Base-by-base conservation (phyloP, 2,888 invertebrate species). In the Lasiommata megera region DNA sequence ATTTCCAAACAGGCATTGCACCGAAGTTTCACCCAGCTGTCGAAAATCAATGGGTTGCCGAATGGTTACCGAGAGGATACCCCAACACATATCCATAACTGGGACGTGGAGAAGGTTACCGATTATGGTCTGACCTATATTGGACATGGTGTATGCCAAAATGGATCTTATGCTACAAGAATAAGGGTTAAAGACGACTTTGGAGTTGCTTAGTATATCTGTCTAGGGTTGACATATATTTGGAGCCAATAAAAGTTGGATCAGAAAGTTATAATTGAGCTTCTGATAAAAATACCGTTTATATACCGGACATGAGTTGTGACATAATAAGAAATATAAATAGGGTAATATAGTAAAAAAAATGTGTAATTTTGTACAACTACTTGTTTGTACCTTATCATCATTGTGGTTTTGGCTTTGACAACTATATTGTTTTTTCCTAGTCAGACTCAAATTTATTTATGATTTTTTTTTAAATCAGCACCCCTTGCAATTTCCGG, bases 121-220 rank as follows among this genome's bases (percentile, higher is more conserved):
- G 52, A 52, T 52, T 52, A 52, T 41, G 52, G 52, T 41, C 11
- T 52, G 52, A 52, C 52, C 51, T 41, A 41, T 31, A 29, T 52
- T 29, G 23, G 23, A 28, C 6, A 16, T 2, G 12, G 38, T 34
- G 17, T 40, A 52, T 29, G 3, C 52, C 7, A 52, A 16, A 41
- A 41, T 31, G 17, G 18, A n/a, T 17, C 31, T 41, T 52, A 52
- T 41, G 6, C 0, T 3, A 12, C 3, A n/a, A 1, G 18, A 17
- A 12, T 41, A 52, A 52, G 40, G 31, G 1, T 31, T 31, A 52
- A 11, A 5, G 41, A 31, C 5, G 11, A 38, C 9, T 17, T 28
- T 6, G 14, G 3, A 0, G 51, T 52, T 12, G n/a, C 29, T 29
- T 31, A 12, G 28, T 29, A 12, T 23, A 29, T 23, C 9, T 31